phyloP scores from a whole-genome alignment of 2,113 vertebrate genomes.

The Axis porcinus region DNA sequence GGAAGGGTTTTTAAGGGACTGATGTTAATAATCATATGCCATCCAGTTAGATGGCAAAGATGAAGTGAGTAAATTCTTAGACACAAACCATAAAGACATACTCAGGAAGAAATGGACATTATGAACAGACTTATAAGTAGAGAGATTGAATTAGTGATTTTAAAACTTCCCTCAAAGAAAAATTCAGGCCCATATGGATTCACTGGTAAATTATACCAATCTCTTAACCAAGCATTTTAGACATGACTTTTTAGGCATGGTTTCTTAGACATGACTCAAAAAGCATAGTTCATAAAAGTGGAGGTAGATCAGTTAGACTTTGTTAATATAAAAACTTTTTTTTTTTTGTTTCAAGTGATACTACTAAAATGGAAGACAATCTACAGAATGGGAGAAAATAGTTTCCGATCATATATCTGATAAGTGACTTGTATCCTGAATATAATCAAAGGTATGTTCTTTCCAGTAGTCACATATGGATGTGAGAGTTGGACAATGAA shows the following conservation, averaged over 20 bases:
- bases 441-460: not conserved
- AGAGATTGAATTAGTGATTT: not conserved
- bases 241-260: not conserved
- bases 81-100: not conserved
- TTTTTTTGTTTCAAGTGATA: not conserved
- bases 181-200: not conserved
- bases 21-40: not conserved
- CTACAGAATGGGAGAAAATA: not conserved
- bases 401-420: not conserved
- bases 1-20: not conserved
- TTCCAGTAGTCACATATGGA: not conserved
- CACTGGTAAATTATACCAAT: not conserved
- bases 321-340: not conserved
- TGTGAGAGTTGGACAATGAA: not conserved
- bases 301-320: not conserved
- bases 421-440: not conserved
- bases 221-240: not conserved
- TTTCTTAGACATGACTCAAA: not conserved
- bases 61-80: not conserved
- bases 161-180: not conserved
- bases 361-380: not conserved
- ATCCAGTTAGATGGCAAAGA: not conserved
- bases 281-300: not conserved
- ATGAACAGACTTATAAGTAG: not conserved
- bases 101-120: not conserved